Conservation (phyloP, 2,888 invertebrate species). For the Sinhomidia bicolor region DNA sequence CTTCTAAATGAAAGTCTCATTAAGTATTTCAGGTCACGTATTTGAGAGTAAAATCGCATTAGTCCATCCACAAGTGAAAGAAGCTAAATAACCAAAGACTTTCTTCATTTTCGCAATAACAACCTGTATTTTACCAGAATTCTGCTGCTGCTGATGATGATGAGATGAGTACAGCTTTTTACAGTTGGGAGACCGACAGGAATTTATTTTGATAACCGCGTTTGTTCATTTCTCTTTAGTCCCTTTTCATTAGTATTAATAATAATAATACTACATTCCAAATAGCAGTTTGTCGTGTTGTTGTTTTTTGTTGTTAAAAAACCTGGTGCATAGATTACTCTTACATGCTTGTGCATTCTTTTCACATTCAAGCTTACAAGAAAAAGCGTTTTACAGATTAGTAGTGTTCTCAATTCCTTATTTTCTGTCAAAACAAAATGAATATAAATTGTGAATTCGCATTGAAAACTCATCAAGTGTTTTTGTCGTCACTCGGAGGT, state of each 20-base stretch:
- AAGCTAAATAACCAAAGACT: constrained; percentile 12
- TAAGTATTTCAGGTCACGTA: constrained; percentile 61
- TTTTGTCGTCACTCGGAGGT: neutral
- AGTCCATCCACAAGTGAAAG: constrained; percentile 27
- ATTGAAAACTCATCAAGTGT: constrained; percentile 25
- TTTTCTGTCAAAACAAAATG: constrained; percentile 14
- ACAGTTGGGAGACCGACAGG: neutral
- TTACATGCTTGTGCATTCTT: neutral
- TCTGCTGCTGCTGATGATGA: neutral
- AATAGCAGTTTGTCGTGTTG: neutral
- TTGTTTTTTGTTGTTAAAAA: neutral
- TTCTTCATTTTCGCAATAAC: neutral
- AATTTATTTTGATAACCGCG: constrained; percentile 53
- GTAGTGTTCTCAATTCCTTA: constrained; percentile 28
- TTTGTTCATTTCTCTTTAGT: neutral
- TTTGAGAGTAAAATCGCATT: constrained; percentile 52
- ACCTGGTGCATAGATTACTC: neutral
- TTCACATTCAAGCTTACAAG: constrained; percentile 24
- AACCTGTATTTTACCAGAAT: neutral
- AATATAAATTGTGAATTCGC: neutral
- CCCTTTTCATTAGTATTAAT: neutral
- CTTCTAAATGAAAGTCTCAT: constrained; percentile 58
- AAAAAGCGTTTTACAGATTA: constrained; percentile 57
- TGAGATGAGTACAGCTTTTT: neutral
- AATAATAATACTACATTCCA: neutral